Base-by-base conservation (phyloP, 2,797 vertebrate genomes). In the Notolabrus celidotus region DNA sequence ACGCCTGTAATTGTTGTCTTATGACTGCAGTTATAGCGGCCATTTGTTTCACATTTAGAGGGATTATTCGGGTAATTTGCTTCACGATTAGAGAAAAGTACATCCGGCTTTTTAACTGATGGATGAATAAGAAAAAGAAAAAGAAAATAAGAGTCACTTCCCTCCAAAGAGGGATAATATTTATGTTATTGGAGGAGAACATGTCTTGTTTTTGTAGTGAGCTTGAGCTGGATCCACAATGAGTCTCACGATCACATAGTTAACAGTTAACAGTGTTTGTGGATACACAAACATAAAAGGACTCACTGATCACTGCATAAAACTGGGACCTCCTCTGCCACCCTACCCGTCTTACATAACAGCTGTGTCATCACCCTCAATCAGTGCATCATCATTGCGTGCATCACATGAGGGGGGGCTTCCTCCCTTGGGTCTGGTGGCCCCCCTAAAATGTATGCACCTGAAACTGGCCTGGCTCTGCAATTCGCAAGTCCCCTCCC, bases 111-210 rank as follows among this genome's bases (percentile, higher is more conserved):
- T 77, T 54, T 33, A 46, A 38, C 3, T 0, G 52, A 50, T n/a
- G 38, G 36, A 34, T 39, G 70, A 45, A 52, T 20, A 45, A 10
- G n/a, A 46, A 17, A 16, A 42, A 49, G 23, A 31, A 57, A 59
- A 11, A 49, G 31, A 46, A 31, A 72, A 55, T 20, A 56, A 49
- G 42, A 25, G 36, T 54, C 23, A 50, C 62, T 61, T 56, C 31
- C 46, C 16, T 49, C 22, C 0, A 19, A 51, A 52, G 14, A 33
- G 22, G 39, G 14, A 1, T 20, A 43, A 56, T 61, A 34, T 46
- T 67, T 20, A 23, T 33, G 10, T 23, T 5, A 20, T n/a, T 66
- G 22, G 23, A 39, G 38, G 7, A 6, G 46, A 38, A 79, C 50
- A 74, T 36, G 7, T 47, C 36, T 51, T 61, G 34, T 59, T 45